These are phyloP conservation scores for Antigone vipio DNA, from an alignment of 2,113 vertebrate genomes.

Conservation along the genomic window DNA sequence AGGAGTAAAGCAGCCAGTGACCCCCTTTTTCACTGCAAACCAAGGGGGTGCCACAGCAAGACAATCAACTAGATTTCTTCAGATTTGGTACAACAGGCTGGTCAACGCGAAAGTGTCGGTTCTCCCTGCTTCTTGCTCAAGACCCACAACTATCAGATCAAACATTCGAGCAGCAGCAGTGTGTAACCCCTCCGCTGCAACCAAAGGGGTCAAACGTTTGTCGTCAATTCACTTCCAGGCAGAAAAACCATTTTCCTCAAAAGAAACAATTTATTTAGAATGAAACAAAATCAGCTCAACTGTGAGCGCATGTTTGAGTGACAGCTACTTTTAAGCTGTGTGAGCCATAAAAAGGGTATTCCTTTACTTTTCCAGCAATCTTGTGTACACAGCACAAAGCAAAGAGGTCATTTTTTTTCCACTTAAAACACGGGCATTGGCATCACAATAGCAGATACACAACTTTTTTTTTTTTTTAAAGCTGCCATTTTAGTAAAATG, in stretches of 20 bases:
- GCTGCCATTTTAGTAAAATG: conserved; percentile 93
- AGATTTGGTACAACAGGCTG: conserved; percentile 68
- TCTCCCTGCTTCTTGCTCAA: conserved; percentile 78
- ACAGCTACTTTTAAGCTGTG: conserved; percentile 93
- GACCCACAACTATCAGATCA: conserved; percentile 66
- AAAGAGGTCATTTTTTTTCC: conserved; percentile 89
- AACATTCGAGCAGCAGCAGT: conserved; percentile 68
- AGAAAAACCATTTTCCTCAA: conserved; percentile 96
- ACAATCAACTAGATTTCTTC: conserved; percentile 73
- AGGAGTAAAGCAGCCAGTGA: conserved; percentile 74
- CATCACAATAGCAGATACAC: conserved; percentile 97
- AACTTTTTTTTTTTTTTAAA: conserved; percentile 81
- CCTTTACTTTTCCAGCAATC: conserved; percentile 95
- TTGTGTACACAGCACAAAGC: conserved; percentile 97
- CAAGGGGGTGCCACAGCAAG: conserved; percentile 62
- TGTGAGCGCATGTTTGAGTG: conserved; percentile 89
- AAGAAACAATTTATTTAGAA: conserved; percentile 99
- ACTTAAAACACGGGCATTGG: conserved; percentile 96
- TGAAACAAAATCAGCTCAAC: conserved; percentile 93
- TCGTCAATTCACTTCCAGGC: conserved; percentile 98
- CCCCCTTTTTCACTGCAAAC: conserved; percentile 71
- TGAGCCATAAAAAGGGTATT: conserved; percentile 88
- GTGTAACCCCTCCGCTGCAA: conserved; percentile 72
- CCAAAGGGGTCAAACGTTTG: conserved; percentile 85
- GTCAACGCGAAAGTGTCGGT: conserved; percentile 72